Evolutionary conservation across 2,113 vertebrate genomes (phyloP).

Genomic region (Entomyzon cyanotis): DNA sequence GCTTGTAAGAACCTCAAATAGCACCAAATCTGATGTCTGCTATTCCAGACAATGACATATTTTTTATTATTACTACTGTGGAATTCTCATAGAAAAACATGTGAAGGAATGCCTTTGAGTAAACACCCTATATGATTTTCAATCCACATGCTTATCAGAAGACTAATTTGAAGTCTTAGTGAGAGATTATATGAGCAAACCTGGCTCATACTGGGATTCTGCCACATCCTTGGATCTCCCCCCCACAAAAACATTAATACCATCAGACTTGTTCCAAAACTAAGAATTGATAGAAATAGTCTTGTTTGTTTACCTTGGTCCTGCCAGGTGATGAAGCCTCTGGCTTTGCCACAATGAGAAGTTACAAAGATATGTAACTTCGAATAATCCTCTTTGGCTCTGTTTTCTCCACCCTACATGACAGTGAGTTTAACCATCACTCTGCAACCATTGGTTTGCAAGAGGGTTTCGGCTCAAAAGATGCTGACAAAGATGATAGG

Average conservation of each 20-base stretch:
- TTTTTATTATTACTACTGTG: neutral
- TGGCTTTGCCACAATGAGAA: neutral
- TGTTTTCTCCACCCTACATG: neutral
- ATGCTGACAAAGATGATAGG: neutral
- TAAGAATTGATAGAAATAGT: neutral
- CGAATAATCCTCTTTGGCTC: neutral
- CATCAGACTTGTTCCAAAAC: neutral
- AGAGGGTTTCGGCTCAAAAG: neutral
- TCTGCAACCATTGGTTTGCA: neutral
- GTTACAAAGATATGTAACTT: neutral
- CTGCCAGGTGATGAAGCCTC: neutral
- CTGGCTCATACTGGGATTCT: neutral
- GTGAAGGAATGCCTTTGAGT: neutral
- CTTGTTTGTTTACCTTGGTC: neutral
- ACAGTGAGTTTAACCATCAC: neutral
- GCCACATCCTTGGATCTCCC: neutral
- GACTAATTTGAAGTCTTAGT: neutral
- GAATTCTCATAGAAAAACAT: neutral
- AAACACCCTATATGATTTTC: neutral
- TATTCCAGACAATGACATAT: neutral
- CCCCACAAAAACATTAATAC: neutral
- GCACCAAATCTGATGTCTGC: neutral
- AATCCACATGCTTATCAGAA: neutral
- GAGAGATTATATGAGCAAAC: neutral
- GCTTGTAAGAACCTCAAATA: neutral